Base-by-base conservation (phyloP, 53 echinoderm and acorn worm species). In the Antedon mediterranea region DNA sequence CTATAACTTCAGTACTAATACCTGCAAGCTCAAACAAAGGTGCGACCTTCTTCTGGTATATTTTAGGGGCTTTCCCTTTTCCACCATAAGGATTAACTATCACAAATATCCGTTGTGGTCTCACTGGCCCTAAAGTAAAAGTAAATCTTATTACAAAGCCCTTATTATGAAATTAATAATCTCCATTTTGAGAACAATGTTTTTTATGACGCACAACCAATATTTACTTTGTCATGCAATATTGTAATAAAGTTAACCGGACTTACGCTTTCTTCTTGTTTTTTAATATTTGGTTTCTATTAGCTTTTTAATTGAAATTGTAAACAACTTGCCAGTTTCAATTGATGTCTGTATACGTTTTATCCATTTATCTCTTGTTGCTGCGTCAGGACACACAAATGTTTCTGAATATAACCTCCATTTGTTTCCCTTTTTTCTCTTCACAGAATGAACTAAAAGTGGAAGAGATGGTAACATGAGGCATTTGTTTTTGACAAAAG, bases 1-100 rank as follows among this genome's bases (percentile, higher is more conserved):
- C 82, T 71, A 87, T 89, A 32, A 89, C 81, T 33, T 78, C 85
- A 6, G 95, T 92, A n/a, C 80, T 83, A 28, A 94, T 84, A 14
- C 86, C 91, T 8, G 88, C 87, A 2, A 94, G 78, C 28, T 87
- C 72, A 70, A 94, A 91, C 8, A 95, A 75, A 13, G 87, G 86
- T 31, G 91, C 92, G 13, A 83, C 87, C 43, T 88, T 80, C 30
- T 76, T 76, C n/a, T 82, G 75, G 75, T 89, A 95, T 23, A 95
- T 88, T 0, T 71, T 78, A 26, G 43, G 81, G 0, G 85, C 97
- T 79, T 86, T 81, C 29, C 82, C 79, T 72, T 85, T 95, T 3
- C 97, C 97, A 5, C 97, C 97, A 31, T 71, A 85, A 34, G 97
- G 97, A 75, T 95, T 95, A 44, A 95, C 79, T 34, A 92, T 84